Evolutionary conservation across 2,797 vertebrate genomes (phyloP).

Genomic region (Lagorchestes hirsutus): DNA sequence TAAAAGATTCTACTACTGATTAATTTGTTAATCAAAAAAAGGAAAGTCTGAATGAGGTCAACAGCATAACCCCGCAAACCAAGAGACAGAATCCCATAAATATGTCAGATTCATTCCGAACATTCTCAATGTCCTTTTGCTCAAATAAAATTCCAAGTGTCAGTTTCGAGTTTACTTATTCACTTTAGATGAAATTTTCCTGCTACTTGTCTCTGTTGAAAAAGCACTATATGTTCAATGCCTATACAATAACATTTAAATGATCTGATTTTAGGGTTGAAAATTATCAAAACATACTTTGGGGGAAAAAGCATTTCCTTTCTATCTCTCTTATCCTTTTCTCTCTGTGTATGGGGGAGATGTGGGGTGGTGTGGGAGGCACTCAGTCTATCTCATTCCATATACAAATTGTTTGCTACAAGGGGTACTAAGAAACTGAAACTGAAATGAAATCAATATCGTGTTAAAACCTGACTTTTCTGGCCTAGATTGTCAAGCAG

Average conservation of each 20-base stretch:
- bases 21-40: constrained; percentile 10
- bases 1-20: constrained; percentile 8
- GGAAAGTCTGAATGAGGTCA: constrained; percentile 19
- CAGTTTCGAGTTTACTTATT: background rate
- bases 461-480: constrained; percentile 72
- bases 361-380: rapidly evolving
- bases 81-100: constrained; percentile 32
- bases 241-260: background rate
- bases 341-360: background rate
- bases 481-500: constrained; percentile 68
- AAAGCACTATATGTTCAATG: background rate
- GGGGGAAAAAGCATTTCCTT: constrained; percentile 48
- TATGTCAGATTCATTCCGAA: constrained; percentile 4
- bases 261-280: constrained; percentile 24
- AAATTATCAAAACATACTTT: constrained; percentile 42
- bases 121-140: background rate
- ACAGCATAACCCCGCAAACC: background rate
- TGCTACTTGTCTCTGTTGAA: constrained; percentile 27
- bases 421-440: constrained; percentile 65
- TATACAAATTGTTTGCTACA: constrained; percentile 69
- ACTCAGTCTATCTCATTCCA: background rate
- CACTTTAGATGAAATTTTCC: constrained; percentile 18
- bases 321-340: background rate
- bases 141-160: background rate
- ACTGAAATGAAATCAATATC: constrained; percentile 72